phyloP scores from a whole-genome alignment of 1,140 invertebrate species.

The Spodoptera litura region DNA sequence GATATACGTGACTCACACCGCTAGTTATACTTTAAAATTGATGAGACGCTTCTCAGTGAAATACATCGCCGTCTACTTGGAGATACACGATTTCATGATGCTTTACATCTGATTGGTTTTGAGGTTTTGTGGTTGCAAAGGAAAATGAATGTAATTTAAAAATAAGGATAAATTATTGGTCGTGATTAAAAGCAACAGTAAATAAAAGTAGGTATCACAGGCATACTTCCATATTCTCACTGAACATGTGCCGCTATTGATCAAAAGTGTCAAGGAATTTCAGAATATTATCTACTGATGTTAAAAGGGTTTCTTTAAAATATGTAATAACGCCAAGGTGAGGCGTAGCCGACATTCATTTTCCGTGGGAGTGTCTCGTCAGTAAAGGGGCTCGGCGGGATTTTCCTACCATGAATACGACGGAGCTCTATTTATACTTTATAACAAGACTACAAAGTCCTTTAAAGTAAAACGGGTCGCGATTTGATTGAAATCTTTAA shows the following conservation, averaged over 20 bases:
- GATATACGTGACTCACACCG: slow-evolving; percentile 1
- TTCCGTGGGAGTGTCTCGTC: slow-evolving; percentile 37
- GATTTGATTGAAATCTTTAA: slow-evolving; percentile 51
- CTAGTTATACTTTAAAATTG: slow-evolving; percentile 13
- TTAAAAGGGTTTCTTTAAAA: slow-evolving; percentile 31
- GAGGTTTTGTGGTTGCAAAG: no score
- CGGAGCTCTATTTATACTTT: slow-evolving; percentile 52
- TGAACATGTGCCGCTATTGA: neutral
- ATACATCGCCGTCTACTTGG: neutral
- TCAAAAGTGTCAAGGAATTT: neutral
- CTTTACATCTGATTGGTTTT: no score
- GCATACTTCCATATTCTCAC: no score
- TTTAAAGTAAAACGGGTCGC: slow-evolving; percentile 49
- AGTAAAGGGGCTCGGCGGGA: slow-evolving; percentile 48
- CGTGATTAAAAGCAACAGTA: no score
- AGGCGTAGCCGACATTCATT: slow-evolving; percentile 49
- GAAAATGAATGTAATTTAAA: no score
- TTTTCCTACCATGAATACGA: slow-evolving; percentile 50
- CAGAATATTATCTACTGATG: slow-evolving; percentile 6
- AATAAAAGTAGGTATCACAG: no score
- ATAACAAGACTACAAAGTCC: slow-evolving; percentile 45
- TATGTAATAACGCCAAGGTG: slow-evolving; percentile 21
- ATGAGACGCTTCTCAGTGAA: neutral
- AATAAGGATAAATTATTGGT: no score
- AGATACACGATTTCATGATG: neutral